phyloP scores from a whole-genome alignment of 2,888 invertebrate genomes.

The Dichetophora obliterata region DNA sequence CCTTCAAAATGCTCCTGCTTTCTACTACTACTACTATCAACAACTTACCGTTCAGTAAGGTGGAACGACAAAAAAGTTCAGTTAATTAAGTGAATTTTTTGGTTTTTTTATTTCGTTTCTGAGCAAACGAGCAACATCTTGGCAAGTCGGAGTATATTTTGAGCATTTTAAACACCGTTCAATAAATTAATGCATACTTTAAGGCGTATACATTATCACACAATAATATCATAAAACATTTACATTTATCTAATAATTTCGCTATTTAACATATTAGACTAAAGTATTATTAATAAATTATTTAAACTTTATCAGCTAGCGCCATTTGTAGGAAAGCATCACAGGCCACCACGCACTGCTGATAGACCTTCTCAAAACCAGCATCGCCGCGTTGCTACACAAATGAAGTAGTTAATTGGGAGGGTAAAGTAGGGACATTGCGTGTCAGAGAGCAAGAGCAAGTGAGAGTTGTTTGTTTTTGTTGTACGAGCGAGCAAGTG shows the following conservation, averaged over 20 bases:
- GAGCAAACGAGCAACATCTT: conserved; percentile 33
- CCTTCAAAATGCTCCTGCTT: too few species aligned
- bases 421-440: conserved; percentile 23
- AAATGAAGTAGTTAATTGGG: conserved; percentile 22
- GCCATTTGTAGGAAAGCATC: conserved; percentile 74
- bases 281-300: conserved; percentile 15
- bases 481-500: background rate
- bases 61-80: background rate
- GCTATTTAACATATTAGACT: conserved; percentile 32
- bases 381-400: conserved; percentile 75
- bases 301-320: conserved; percentile 53
- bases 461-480: too few species aligned
- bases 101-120: conserved; percentile 13
- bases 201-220: conserved; percentile 23
- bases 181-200: conserved; percentile 32
- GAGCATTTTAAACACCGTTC: conserved; percentile 32
- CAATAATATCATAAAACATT: conserved; percentile 22
- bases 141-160: conserved; percentile 38
- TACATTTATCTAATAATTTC: conserved; percentile 27
- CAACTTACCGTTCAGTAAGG: background rate
- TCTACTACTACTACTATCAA: too few species aligned
- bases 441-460: background rate
- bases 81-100: background rate
- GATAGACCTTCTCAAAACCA: conserved; percentile 83
- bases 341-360: conserved; percentile 80